Percentiles rank a stretch among this genome's conserved stretches.
Conservation (phyloP, 2,888 invertebrate species). For the Dryadula phaetusa region DNA sequence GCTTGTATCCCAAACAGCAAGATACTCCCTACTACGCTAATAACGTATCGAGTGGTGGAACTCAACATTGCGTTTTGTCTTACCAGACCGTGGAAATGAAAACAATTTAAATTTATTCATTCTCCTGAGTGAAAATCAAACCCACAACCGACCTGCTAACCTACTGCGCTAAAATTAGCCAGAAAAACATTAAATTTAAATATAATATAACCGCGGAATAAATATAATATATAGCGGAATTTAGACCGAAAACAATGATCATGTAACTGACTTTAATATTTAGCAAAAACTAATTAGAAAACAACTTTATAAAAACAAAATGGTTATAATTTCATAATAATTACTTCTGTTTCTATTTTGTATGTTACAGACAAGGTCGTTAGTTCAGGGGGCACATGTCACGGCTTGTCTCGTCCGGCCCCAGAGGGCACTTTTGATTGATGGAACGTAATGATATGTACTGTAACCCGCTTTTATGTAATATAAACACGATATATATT, state of each 20-base stretch:
- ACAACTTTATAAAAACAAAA: neutral
- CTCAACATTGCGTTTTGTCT: too few species aligned
- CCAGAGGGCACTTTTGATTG: slow-evolving; percentile 44
- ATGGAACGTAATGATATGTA: slow-evolving; percentile 43
- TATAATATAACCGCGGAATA: too few species aligned
- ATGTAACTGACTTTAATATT: neutral
- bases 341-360: slow-evolving; percentile 27
- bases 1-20: too few species aligned
- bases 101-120: too few species aligned
- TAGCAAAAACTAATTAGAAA: neutral
- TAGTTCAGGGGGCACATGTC: slow-evolving; percentile 43
- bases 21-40: too few species aligned
- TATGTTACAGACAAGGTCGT: slow-evolving; percentile 38
- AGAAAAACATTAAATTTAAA: too few species aligned
- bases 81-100: too few species aligned
- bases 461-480: slow-evolving; percentile 19
- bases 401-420: slow-evolving; percentile 34
- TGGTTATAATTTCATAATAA: slow-evolving; percentile 16
- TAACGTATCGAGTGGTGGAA: too few species aligned
- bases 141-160: too few species aligned
- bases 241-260: neutral
- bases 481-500: slow-evolving; percentile 2
- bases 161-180: too few species aligned
- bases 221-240: too few species aligned
- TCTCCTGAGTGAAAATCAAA: too few species aligned